These are phyloP conservation scores for Branchinecta lindahli DNA, from an alignment of 1,140 invertebrate species.

Conservation along the genomic window DNA sequence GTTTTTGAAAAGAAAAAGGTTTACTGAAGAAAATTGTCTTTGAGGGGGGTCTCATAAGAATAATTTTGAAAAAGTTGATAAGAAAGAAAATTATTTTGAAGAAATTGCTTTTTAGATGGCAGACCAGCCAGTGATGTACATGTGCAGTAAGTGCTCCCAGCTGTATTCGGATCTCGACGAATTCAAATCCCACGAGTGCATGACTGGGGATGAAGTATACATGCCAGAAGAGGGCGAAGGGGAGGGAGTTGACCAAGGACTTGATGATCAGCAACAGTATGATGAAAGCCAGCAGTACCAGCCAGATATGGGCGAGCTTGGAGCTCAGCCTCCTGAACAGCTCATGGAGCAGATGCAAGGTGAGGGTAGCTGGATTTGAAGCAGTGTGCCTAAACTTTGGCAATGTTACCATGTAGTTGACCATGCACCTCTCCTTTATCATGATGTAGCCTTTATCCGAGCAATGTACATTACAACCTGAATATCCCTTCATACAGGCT, in stretches of 20 bases:
- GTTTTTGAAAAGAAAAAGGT: too few species aligned
- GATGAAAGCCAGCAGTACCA: not conserved
- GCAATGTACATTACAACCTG: too few species aligned
- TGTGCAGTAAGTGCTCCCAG: not conserved
- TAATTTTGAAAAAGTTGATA: too few species aligned
- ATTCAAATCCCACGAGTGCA: not conserved
- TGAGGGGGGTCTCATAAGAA: too few species aligned
- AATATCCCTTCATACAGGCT: too few species aligned
- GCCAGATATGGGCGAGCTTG: not conserved
- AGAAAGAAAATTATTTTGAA: too few species aligned
- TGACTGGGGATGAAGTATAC: not conserved
- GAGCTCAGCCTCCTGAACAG: not conserved
- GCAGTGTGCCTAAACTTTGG: too few species aligned
- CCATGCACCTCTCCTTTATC: too few species aligned
- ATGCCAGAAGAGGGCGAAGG: not conserved
- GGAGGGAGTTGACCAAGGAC: not conserved
- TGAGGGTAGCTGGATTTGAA: not conserved
- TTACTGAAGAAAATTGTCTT: too few species aligned
- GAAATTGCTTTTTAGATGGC: not conserved
- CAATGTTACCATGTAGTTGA: too few species aligned
- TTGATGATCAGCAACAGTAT: not conserved
- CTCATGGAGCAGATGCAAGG: not conserved
- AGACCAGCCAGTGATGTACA: slow-evolving; percentile 1
- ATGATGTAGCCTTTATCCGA: too few species aligned
- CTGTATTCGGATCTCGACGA: not conserved